phyloP scores from a whole-genome alignment of 2,888 invertebrate species.

The Macrostomum cliftonense region DNA sequence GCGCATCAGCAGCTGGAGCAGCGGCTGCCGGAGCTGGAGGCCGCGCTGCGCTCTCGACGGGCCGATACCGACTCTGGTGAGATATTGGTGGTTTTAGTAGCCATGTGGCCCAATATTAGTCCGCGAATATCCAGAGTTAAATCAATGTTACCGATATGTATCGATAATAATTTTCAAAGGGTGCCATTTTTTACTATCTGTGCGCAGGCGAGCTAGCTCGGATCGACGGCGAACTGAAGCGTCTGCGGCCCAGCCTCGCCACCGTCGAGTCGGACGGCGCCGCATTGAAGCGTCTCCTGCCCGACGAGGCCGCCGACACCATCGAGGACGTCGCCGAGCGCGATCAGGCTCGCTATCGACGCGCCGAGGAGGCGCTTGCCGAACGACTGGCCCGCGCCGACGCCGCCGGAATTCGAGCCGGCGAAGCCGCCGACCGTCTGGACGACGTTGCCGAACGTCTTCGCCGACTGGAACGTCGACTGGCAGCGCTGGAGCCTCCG shows the following conservation, averaged over 20 bases:
- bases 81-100: too few relatives aligned
- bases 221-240: background rate
- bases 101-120: too few relatives aligned
- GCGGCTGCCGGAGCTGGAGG: constrained; percentile 82
- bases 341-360: constrained; percentile 1
- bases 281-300: background rate
- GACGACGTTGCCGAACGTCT: background rate
- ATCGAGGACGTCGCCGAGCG: constrained; percentile 1
- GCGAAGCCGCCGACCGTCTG: background rate
- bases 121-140: too few relatives aligned
- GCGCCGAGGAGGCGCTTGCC: constrained; percentile 2
- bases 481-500: background rate
- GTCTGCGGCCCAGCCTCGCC: constrained; percentile 1
- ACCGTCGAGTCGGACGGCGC: background rate
- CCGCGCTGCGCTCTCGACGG: constrained; percentile 30
- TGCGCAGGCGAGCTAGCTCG: background rate
- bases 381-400: constrained; percentile 4
- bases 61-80: too few relatives aligned
- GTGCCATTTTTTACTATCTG: too few relatives aligned
- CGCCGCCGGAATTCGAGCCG: constrained; percentile 4
- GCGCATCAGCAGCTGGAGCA: constrained; percentile 67
- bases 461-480: background rate
- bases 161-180: too few relatives aligned
- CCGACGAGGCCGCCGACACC: constrained; percentile 3
- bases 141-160: too few relatives aligned